Percentiles rank a stretch among this genome's conserved stretches.
phyloP scores from a whole-genome alignment of 1,140 invertebrate species.

The Drosophila rufa region DNA sequence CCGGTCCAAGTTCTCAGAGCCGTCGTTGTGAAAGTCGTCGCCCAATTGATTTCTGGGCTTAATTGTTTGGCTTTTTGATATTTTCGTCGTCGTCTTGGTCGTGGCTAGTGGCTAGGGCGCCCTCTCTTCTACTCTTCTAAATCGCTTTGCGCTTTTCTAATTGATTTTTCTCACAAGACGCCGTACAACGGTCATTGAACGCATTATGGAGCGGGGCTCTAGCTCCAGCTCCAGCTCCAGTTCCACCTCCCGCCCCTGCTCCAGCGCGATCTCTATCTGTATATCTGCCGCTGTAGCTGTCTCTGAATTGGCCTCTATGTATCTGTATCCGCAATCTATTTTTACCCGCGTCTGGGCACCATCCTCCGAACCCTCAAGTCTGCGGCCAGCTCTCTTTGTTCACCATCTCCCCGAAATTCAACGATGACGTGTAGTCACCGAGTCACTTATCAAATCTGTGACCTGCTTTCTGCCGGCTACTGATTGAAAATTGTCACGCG shows the following conservation, averaged over 20 bases:
- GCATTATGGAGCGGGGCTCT: slow-evolving; percentile 56
- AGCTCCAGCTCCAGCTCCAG: slow-evolving; percentile 19
- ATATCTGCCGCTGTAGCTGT: neutral
- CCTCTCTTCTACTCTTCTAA: slow-evolving; percentile 44
- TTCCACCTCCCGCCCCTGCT: slow-evolving; percentile 9
- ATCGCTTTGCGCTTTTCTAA: slow-evolving; percentile 75
- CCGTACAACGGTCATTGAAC: slow-evolving; percentile 73
- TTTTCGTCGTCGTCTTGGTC: slow-evolving; percentile 28
- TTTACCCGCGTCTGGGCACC: slow-evolving; percentile 9
- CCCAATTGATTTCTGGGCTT: slow-evolving; percentile 61
- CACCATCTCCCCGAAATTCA: slow-evolving; percentile 10
- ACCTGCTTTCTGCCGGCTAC: slow-evolving; percentile 32
- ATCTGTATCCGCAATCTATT: slow-evolving; percentile 27
- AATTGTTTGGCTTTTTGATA: slow-evolving; percentile 63
- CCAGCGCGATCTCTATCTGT: slow-evolving; percentile 15
- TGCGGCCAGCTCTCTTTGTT: slow-evolving; percentile 18
- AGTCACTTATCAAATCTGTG: slow-evolving; percentile 46
- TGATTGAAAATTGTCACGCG: slow-evolving; percentile 74
- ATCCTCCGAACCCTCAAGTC: slow-evolving; percentile 6
- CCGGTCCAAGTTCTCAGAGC: slow-evolving; percentile 20
- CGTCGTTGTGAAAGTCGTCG: slow-evolving; percentile 66
- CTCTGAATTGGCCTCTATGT: neutral
- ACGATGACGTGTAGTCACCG: slow-evolving; percentile 1
- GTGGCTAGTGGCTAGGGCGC: slow-evolving; percentile 15
- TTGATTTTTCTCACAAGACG: slow-evolving; percentile 74